A percentile compares a stretch with the other conserved stretches of the same genome.
phyloP scores from a whole-genome alignment of 1,140 invertebrate species.

The Aphelinus certus region DNA sequence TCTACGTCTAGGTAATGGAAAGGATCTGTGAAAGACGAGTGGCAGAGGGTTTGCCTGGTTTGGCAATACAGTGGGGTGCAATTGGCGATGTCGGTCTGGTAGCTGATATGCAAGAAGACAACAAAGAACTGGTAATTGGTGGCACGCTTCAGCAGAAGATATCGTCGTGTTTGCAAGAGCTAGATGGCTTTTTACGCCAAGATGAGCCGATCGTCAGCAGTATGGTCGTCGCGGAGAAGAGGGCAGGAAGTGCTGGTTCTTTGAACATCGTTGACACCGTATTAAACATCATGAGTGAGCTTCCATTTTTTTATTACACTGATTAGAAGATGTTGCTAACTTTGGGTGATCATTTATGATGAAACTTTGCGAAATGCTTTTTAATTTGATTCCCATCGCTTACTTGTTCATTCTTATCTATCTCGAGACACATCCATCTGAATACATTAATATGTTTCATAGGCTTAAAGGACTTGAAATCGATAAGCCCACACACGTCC shows the following conservation, averaged over 20 bases:
- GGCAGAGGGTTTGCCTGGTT: slow-evolving; percentile 65
- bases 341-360: no score
- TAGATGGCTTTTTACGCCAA: slow-evolving; percentile 70
- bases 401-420: no score
- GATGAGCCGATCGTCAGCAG: slow-evolving; percentile 70
- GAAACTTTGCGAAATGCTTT: no score
- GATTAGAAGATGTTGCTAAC: no score
- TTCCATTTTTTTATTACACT: no score
- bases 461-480: slow-evolving; percentile 66
- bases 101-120: slow-evolving; percentile 73
- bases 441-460: not conserved
- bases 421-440: no score
- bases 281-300: slow-evolving; percentile 63
- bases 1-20: slow-evolving; percentile 62
- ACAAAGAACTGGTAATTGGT: slow-evolving; percentile 69
- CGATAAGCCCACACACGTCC: slow-evolving; percentile 71
- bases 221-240: slow-evolving; percentile 72
- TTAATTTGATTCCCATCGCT: no score
- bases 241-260: slow-evolving; percentile 48
- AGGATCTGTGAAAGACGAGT: slow-evolving; percentile 68
- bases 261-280: slow-evolving; percentile 63
- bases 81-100: slow-evolving; percentile 70
- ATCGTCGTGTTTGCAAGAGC: slow-evolving; percentile 68
- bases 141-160: slow-evolving; percentile 77
- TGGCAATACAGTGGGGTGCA: slow-evolving; percentile 72